These are phyloP conservation scores for Apodemia zela DNA, from an alignment of 2,888 invertebrate genomes.

Conservation along the genomic window DNA sequence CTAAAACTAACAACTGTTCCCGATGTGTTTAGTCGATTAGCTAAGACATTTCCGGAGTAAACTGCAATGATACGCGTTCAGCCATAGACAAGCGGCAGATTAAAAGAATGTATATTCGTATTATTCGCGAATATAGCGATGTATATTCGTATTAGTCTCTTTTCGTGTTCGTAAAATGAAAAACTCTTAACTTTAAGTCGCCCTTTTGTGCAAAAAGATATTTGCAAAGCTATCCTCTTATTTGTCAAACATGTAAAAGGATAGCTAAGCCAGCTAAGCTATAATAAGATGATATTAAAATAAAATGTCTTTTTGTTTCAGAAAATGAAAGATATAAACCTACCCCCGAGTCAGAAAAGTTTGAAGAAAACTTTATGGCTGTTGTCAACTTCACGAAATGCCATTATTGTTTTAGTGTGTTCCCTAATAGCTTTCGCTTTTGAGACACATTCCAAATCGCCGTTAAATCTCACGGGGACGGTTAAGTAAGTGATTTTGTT, in stretches of 20 bases:
- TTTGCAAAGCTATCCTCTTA: background rate
- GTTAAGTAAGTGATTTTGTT: constrained; percentile 70
- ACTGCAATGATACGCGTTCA: too few species aligned
- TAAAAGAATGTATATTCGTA: too few species aligned
- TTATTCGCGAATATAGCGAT: too few species aligned
- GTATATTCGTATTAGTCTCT: too few species aligned
- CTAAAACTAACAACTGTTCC: too few species aligned
- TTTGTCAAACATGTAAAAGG: background rate
- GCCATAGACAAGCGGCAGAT: too few species aligned
- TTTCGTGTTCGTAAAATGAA: too few species aligned
- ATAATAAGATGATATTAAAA: background rate
- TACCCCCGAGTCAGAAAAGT: constrained; percentile 56
- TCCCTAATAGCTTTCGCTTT: constrained; percentile 85
- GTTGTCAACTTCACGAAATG: constrained; percentile 90
- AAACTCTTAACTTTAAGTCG: too few species aligned
- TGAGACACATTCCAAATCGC: constrained; percentile 71
- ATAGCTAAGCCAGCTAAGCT: too few species aligned
- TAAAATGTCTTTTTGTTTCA: constrained; percentile 50
- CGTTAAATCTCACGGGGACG: constrained; percentile 87
- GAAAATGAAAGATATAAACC: constrained; percentile 87
- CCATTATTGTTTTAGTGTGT: constrained; percentile 88
- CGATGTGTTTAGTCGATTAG: too few species aligned
- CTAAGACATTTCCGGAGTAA: too few species aligned
- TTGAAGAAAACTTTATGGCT: constrained; percentile 85
- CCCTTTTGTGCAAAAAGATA: background rate